phyloP scores from a whole-genome alignment of 1,140 invertebrate genomes.

The Heliconius eleuchia region DNA sequence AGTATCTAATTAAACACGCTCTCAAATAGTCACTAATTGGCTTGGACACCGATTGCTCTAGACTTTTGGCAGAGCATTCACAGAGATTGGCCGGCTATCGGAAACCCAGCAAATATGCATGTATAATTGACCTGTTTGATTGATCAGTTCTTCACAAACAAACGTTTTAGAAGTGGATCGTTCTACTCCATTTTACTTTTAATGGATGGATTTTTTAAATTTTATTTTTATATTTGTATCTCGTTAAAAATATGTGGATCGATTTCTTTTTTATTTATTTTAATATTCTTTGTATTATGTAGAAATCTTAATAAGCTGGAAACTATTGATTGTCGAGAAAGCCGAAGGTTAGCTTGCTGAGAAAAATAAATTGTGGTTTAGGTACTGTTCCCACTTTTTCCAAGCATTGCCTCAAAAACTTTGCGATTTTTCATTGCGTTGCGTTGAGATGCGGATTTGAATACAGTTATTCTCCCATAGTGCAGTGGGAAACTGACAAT shows the following conservation, averaged over 20 bases:
- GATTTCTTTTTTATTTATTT: not conserved
- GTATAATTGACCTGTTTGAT: constrained; percentile 5
- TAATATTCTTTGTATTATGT: not conserved
- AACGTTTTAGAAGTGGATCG: not conserved
- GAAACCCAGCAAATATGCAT: constrained; percentile 1
- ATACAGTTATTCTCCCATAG: too few relatives aligned
- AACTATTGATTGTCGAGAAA: too few relatives aligned
- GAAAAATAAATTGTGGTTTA: too few relatives aligned
- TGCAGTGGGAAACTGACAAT: too few relatives aligned
- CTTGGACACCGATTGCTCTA: constrained; percentile 13
- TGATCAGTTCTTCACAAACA: constrained; percentile 12
- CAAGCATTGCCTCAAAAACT: too few relatives aligned
- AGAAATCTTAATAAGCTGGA: too few relatives aligned
- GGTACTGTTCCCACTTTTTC: too few relatives aligned
- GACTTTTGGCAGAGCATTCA: constrained; percentile 17
- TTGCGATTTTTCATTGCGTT: too few relatives aligned
- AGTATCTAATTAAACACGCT: not conserved
- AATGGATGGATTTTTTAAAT: not conserved
- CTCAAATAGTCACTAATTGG: constrained; percentile 1
- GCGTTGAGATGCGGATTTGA: too few relatives aligned
- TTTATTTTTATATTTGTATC: not conserved
- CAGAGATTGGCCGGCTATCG: constrained; percentile 16
- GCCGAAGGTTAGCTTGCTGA: too few relatives aligned
- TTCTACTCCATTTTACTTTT: not conserved
- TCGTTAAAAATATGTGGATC: not conserved